phyloP scores from a whole-genome alignment of 2,888 invertebrate species.

The Drosophila prolongata region DNA sequence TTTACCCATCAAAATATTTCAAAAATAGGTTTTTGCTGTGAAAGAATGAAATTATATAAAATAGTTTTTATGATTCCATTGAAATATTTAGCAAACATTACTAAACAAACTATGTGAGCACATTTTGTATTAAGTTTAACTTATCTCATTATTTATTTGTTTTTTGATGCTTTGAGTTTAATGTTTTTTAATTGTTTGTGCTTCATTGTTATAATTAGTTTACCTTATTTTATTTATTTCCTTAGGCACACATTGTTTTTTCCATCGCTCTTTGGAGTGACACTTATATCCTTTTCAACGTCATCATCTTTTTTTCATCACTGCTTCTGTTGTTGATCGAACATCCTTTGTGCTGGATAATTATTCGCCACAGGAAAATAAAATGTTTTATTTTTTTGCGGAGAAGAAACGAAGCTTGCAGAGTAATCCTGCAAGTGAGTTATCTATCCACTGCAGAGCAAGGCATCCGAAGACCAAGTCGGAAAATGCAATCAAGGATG shows the following conservation, averaged over 20 bases:
- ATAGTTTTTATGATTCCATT: too few relatives aligned
- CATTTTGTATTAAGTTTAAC: too few relatives aligned
- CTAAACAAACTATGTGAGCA: too few relatives aligned
- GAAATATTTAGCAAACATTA: too few relatives aligned
- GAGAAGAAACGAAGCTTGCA: neutral
- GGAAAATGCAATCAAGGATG: constrained; percentile 57
- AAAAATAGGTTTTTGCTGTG: too few relatives aligned
- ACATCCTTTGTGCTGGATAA: neutral
- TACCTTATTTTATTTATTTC: neutral
- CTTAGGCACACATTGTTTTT: neutral
- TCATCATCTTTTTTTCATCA: neutral
- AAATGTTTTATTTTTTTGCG: neutral
- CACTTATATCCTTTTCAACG: neutral
- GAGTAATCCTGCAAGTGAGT: constrained; percentile 20
- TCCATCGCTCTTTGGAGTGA: neutral
- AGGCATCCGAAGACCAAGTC: constrained; percentile 33
- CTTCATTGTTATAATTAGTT: neutral
- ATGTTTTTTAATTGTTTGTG: neutral
- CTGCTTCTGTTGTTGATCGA: neutral
- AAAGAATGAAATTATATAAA: too few relatives aligned
- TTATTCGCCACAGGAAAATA: constrained; percentile 8
- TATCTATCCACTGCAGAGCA: constrained; percentile 10
- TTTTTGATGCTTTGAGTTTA: neutral
- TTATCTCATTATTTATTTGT: neutral
- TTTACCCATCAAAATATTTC: too few relatives aligned